phyloP scores from a whole-genome alignment of 2,113 vertebrate genomes.

The Glareola pratincola region DNA sequence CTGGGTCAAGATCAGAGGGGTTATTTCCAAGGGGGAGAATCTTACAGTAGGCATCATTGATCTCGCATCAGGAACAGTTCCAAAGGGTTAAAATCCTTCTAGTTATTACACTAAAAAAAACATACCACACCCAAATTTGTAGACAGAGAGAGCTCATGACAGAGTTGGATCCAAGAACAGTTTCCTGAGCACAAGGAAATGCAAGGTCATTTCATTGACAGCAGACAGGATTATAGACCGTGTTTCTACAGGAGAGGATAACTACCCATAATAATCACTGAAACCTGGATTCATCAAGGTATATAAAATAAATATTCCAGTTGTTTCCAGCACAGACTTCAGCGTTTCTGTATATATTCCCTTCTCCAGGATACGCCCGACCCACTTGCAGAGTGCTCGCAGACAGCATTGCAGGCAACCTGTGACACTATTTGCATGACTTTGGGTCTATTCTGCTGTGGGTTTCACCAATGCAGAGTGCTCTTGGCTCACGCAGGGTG shows the following conservation, averaged over 20 bases:
- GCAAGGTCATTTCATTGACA: not conserved
- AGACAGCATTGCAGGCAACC: not conserved
- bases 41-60: not conserved
- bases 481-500: not conserved
- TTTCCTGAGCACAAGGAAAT: not conserved
- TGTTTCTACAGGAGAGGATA: not conserved
- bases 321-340: not conserved
- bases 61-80: not conserved
- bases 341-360: fast-evolving
- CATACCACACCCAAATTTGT: not conserved
- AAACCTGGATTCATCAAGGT: not conserved
- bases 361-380: not conserved
- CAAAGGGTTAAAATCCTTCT: not conserved
- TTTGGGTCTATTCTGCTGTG: not conserved
- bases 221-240: not conserved
- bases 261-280: not conserved
- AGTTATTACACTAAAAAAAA: not conserved
- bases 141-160: not conserved
- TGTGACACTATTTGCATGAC: too few species aligned
- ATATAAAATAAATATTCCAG: not conserved
- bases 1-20: not conserved
- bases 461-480: not conserved
- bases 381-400: not conserved
- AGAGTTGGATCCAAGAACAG: not conserved
- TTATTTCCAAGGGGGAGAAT: not conserved